Evolutionary conservation across 2,113 vertebrate genomes (phyloP), one percentile per base, ranked within the genome.

Genomic region (Channa argus): DNA sequence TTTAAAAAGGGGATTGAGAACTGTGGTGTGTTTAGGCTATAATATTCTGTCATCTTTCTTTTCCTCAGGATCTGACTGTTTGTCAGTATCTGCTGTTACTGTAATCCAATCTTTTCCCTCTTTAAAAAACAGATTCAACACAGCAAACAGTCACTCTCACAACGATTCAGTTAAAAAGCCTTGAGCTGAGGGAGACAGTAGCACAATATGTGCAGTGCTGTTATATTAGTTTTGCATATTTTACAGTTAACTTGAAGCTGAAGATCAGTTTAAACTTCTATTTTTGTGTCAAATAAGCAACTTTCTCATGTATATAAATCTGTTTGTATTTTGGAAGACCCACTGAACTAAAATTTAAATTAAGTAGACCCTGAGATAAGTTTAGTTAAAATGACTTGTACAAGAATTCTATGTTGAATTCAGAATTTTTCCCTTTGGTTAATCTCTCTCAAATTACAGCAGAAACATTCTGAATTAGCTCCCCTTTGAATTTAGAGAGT

Each of bases 401-500:
- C 34, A 46, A 43, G 45, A 55, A n/a, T 52, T 49, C 13, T 66
- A 43, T 67, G 38, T 36, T 50, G 43, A 34, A 24, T 38, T 38
- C 12, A 14, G 44, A 72, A n/a, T 60, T 49, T 38, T 24, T 76
- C 51, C 36, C 10, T 65, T 50, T 39, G 38, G 14, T 33, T 79
- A 7, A 61, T 15, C 46, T 74, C 3, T 39, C n/a, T 67, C 15
- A 8, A 43, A 9, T 73, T 14, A 5, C 72, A 69, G 52, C 47
- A 75, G 65, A 37, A 55, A n/a, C n/a, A n/a, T n/a, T 34, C 10
- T 51, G 64, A 74, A 54, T 4, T 15, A 63, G 45, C 41, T 38
- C 15, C 46, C 33, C 33, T 15, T 44, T 44, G 24, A 1, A 6
- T n/a, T 37, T 34, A 33, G 4, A 47, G 8, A 44, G 8, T 11